Base-by-base conservation (phyloP, 2,888 invertebrate genomes). In the Luffia ferchaultella region DNA sequence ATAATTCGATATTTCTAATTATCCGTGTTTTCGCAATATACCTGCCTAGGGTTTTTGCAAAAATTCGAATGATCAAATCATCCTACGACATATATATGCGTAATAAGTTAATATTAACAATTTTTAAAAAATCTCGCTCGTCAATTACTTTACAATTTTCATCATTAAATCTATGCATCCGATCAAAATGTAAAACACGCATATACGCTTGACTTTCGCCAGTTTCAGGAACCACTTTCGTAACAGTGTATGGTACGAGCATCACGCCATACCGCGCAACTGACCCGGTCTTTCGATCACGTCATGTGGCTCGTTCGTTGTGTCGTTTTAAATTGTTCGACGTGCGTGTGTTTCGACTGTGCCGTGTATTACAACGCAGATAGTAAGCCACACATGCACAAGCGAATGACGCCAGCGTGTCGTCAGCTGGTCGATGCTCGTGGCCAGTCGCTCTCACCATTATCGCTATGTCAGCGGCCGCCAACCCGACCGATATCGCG, bases 181-280 rank as follows among this genome's bases (percentile, higher is more conserved):
- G 12, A 30, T 30, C 3, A 12, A 12, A 7, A 30, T 12, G 12
- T 12, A 30, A 30, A 30, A 12, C 30, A 12, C 30, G 30, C 30
- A 12, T 30, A 30, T 30, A 7, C 30, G 30, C 30, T 30, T 30
- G 30, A 12, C 3, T 3, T 7, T 7, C 30, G 30, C 30, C 30
- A 30, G 30, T 12, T 12, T 30, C 30, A 3, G 30, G 5, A 12
- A 12, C 48, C 18, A 71, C 75, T 80, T 80, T 79, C 78, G 72
- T 70, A 76, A 70, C 51, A 54, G 5, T 3, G 45, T 20, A 43
- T 54, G 73, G 48, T 40, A 40, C 71, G 64, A 62, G 60, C 61
- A 72, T 76, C 74, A 79, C 80, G 82, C 80, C 79, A 82, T 65
- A 67, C 66, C 76, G 67, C 68, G 68, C 76, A 70, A 76, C 72